Conservation (phyloP, 1,140 invertebrate species). For the Sarcophaga peregrina region DNA sequence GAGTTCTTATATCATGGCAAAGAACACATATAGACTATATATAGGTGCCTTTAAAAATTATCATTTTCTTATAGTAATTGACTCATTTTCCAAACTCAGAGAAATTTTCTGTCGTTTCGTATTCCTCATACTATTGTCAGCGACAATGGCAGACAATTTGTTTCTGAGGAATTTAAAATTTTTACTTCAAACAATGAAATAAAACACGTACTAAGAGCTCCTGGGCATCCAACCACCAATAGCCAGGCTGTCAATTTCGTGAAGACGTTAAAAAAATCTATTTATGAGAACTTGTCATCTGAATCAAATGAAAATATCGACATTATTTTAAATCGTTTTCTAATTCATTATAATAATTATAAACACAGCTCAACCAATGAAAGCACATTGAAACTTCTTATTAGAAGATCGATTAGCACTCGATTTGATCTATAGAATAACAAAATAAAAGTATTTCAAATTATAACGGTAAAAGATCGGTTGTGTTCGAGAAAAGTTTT, state of each 20-base stretch:
- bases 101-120: not conserved
- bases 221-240: too few relatives aligned
- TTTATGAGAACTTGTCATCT: slow-evolving; percentile 34
- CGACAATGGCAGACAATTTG: slow-evolving; percentile 37
- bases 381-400: slow-evolving; percentile 8
- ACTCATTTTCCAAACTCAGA: slow-evolving; percentile 17
- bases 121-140: slow-evolving; percentile 29
- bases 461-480: slow-evolving; percentile 36
- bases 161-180: slow-evolving; percentile 37
- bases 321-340: slow-evolving; percentile 33
- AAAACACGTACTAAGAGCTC: too few relatives aligned
- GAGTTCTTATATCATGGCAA: slow-evolving; percentile 39
- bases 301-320: slow-evolving; percentile 32
- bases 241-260: too few relatives aligned
- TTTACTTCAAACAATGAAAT: not conserved
- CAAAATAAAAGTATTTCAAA: slow-evolving; percentile 38
- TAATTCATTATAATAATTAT: slow-evolving; percentile 38
- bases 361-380: slow-evolving; percentile 25
- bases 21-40: slow-evolving; percentile 54
- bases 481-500: slow-evolving; percentile 31
- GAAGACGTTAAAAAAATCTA: too few relatives aligned
- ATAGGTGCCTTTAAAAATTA: slow-evolving; percentile 48
- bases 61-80: slow-evolving; percentile 34
- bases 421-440: slow-evolving; percentile 29
- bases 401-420: slow-evolving; percentile 48